Base-by-base conservation (phyloP, 2,888 invertebrate genomes). In the Morpho deidamia region DNA sequence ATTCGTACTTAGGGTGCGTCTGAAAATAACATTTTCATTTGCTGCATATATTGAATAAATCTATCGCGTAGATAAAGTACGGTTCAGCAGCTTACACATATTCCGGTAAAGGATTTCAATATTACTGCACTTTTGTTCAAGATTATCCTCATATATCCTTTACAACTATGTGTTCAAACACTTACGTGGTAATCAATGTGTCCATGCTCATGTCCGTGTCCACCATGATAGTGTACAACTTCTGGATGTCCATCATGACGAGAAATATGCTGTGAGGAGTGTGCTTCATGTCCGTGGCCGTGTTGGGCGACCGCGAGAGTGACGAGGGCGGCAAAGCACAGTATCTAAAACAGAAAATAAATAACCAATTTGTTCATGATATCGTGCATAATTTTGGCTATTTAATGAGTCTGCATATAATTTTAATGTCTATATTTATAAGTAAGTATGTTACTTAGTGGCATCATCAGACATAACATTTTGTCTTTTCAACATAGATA, bases 241-340 rank as follows among this genome's bases (percentile, higher is more conserved):
- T 73, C 74, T 33, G 74, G 75, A 44, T 74, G 85, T 43, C 74
- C 83, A 59, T 68, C 69, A 64, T 83, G 63, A 52, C 81, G 67
- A 48, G 77, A 62, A 75, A 83, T 76, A 61, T 71, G 74, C 58
- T 82, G 81, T 7, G 83, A 81, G 5, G 83, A 83, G 66, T 68
- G 76, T 0, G 75, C 76, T 76, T 81, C 62, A 67, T 74, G 65
- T 62, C 78, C 63, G 70, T 69, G 60, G 70, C 74, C 63, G 38
- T 62, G 43, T 45, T 54, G 8, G 10, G 55, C 55, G 9, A 60
- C 53, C 2, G 50, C 59, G 10, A 55, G 43, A 5, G 62, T 56
- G 35, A 58, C 53, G 2, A 66, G 23, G n/a, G 57, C 51, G 11
- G 59, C 47, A 41, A 70, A 45, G 47, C 51, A 63, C 11, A 64